phyloP scores from a whole-genome alignment of 2,888 invertebrate species.

The Hedya salicella region DNA sequence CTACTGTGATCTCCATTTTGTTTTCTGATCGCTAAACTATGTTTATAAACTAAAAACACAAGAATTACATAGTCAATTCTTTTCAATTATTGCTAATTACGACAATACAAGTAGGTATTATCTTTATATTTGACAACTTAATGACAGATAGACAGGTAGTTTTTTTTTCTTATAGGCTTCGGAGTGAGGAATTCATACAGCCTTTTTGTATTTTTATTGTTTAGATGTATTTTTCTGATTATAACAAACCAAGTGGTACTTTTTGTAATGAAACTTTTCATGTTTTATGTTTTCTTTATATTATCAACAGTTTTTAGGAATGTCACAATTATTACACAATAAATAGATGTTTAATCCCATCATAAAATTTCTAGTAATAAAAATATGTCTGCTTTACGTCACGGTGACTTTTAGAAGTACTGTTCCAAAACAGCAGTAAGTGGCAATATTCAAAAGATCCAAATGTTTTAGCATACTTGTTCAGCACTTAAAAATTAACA shows the following conservation, averaged over 20 bases:
- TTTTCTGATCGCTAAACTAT: slow-evolving; percentile 38
- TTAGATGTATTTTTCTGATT: slow-evolving; percentile 33
- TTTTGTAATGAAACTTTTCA: no score
- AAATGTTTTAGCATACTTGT: no score
- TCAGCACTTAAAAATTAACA: no score
- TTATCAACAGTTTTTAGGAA: no score
- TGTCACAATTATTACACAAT: no score
- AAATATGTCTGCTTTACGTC: no score
- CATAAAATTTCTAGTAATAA: no score
- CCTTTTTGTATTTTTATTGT: slow-evolving; percentile 42
- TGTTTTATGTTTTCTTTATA: no score
- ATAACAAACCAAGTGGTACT: neutral
- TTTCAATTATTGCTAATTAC: slow-evolving; percentile 16
- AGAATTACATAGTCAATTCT: neutral
- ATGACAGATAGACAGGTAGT: slow-evolving; percentile 8
- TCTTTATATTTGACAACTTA: slow-evolving; percentile 7
- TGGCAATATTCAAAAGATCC: no score
- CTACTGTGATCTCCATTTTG: slow-evolving; percentile 73
- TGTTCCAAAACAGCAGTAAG: no score
- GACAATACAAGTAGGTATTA: slow-evolving; percentile 10
- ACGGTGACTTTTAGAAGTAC: no score
- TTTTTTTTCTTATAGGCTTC: slow-evolving; percentile 14
- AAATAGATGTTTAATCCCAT: no score
- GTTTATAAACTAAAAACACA: neutral
- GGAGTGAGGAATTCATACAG: slow-evolving; percentile 31